Base-by-base conservation (phyloP, 2,797 vertebrate genomes). In the Antrozous pallidus region DNA sequence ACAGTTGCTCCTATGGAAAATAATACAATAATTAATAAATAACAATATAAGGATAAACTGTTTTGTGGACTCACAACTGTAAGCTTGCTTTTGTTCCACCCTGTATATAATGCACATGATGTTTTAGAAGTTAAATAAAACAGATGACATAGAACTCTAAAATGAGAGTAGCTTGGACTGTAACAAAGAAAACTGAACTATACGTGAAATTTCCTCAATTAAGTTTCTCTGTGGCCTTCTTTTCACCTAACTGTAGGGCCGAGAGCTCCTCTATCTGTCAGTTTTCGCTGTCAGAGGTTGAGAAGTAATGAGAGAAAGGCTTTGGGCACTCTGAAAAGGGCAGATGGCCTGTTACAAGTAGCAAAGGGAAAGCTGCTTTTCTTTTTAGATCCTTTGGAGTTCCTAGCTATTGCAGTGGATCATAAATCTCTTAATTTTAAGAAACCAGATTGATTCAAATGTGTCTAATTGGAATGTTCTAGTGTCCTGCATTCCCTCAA, bases 61-160 rank as follows among this genome's bases (percentile, higher is more conserved):
- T 24, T 77, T 77, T 33, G 26, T 0, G 0, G 33, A 51, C 73
- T 51, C 73, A 33, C 22, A 54, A 26, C 74, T 77, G 47, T 77
- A 36, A 77, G 33, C 49, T 24, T 77, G 5, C 74, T 54, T 54
- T 54, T 77, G 13, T 13, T 47, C 22, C 22, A 77, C 20, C 47
- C 49, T 54, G 61, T 61, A 73, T 67, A 47, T 80, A 83, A 74
- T 18, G 49, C 58, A 28, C 4, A 28, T 84, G 36, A 45, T 83
- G 51, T 94, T 95, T 92, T 84, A 74, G 65, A 71, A 92, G 20
- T 94, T 90, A 70, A 89, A 94, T 82, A 94, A 86, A 49, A 47
- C n/a, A 40, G 7, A 12, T 77, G 18, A 12, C 42, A 24, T 73
- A 42, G 49, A 80, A 80, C 47, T 67, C 26, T 58, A 38, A 81